Base-by-base conservation (phyloP, 2,113 vertebrate species). In the Lepus europaeus region DNA sequence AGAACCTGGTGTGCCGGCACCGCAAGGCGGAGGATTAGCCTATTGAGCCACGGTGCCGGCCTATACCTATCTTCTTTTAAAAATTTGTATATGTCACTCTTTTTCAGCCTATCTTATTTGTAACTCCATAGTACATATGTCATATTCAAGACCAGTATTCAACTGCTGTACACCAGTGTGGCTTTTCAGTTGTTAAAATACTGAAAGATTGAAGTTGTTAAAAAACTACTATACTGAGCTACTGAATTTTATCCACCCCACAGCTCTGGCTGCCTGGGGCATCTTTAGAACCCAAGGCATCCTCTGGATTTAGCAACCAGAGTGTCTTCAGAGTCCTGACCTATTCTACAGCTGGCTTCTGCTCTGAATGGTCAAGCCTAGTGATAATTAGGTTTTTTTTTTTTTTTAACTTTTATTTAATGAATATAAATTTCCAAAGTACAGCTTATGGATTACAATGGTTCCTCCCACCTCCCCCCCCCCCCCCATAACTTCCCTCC, bases 201-300 rank as follows among this genome's bases (percentile, higher is more conserved):
- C 6, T 27, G 51, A 17, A 20, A 7, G 39, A 45, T 7, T 16
- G 17, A 59, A 69, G 1, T 39, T 87, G 14, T 69, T 69, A 76
- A 36, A 31, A 4, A 69, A 31, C 17, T n/a, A 22, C 39, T 89
- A 1, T 4, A 6, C 7, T 33, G 53, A 80, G 27, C 17, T 77
- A n/a, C 29, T n/a, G 7, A 81, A 2, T 36, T 3, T 20, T 7
- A 12, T 3, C n/a, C 3, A 5, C 9, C 6, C 13, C 51, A n/a
- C 0, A 39, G 49, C 27, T 76, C 64, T 82, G 66, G 17, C 45
- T n/a, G 11, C 29, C 36, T 64, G 22, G 2, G 53, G 7, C 6
- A 49, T 4, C 20, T n/a, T 80, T 53, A 49, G n/a, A 39, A 79
- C 2, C 29, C 27, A 78, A n/a, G 16, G 9, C 2, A 17, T 29